Base-by-base conservation (phyloP, 2,888 invertebrate genomes). In the Sphaerophoria taeniata region DNA sequence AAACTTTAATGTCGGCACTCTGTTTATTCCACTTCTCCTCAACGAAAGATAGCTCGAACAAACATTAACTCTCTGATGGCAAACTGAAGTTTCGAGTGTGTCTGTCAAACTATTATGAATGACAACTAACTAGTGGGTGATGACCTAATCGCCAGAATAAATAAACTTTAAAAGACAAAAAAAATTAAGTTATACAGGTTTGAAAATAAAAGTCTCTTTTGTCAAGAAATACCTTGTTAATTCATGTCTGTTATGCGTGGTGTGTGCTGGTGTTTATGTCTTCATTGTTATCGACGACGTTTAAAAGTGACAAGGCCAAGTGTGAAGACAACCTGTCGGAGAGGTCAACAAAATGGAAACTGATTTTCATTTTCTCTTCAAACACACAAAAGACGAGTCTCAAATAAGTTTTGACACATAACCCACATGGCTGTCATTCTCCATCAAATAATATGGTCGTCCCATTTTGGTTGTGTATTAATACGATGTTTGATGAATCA, bases 51-150 rank as follows among this genome's bases (percentile, higher is more conserved):
- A 63, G 39, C 33, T 43, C 34, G 53, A 31, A 61, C 34, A 55
- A n/a, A 39, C 24, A 36, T 11, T 31, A 63, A 39, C 24, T 24
- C 24, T 24, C 24, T 2, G 1, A 1, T 24, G 24, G 51, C 60
- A 61, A 36, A 31, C 34, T n/a, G n/a, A 4, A n/a, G 47, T 34
- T 14, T 70, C 34, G 24, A 24, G 24, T 65, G 45, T 70, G 45
- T 14, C 69, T 43, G 36, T 16, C 47, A 56, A 31, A 47, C 16
- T 24, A 24, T 34, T 43, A 47, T 61, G 65, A 69, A 77, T 77
- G 82, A 82, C 78, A 73, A 56, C 5, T n/a, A 73, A 36, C 70
- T 69, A 56, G 83, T 74, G 83, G 79, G 79, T 79, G 83, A 79
- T 79, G 83, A 79, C 63, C 74, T 79, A 84, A 84, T 84, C 83